Base-by-base conservation (phyloP, 2,888 invertebrate species). In the Caenorhabditis zanzibari region DNA sequence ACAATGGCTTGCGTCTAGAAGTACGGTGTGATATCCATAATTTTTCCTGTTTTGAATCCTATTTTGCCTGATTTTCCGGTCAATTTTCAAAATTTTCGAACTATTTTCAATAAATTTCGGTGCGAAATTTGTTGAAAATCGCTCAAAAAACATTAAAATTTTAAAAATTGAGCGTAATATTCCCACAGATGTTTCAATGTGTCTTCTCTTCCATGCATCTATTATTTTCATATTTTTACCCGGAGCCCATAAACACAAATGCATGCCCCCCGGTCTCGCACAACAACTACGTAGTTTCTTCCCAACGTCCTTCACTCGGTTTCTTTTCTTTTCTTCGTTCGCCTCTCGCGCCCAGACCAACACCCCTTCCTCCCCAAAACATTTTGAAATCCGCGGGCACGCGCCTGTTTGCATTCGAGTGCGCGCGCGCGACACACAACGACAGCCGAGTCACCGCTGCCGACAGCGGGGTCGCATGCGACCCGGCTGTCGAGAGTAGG, bases 311-410 rank as follows among this genome's bases (percentile, higher is more conserved):
- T 76, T 68, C 76, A 56, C 59, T 44, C 44, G 7, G 38, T 56
- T 28, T 38, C 22, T 74, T 66, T 58, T 68, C 52, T 54, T 41
- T 38, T 22, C 12, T 38, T 38, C 38, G 38, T 38, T 12, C 12
- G 2, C 38, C 16, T n/a, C 24, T 38, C 56, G 35, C 69, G 32
- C 63, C 14, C 56, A 66, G 32, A 41, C 35, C 63, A 56, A 1
- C 63, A 66, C 47, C 73, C n/a, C n/a, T n/a, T n/a, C n/a, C n/a
- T n/a, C n/a, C n/a, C 66, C 68, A 71, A 73, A 76, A 82, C 76
- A 82, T 82, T 81, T 82, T 77, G 68, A 82, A 82, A 82, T 75
- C 72, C 82, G 82, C 82, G 76, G 75, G 76, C 82, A 61, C 76
- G 72, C 71, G 69, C 69, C 54, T 82, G 82, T 82, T 82, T 82